A percentile compares a stretch with the other conserved stretches of the same genome.
These are phyloP conservation scores for Lepisosteus oculatus DNA, from an alignment of 2,113 vertebrate genomes.

Conservation along the genomic window DNA sequence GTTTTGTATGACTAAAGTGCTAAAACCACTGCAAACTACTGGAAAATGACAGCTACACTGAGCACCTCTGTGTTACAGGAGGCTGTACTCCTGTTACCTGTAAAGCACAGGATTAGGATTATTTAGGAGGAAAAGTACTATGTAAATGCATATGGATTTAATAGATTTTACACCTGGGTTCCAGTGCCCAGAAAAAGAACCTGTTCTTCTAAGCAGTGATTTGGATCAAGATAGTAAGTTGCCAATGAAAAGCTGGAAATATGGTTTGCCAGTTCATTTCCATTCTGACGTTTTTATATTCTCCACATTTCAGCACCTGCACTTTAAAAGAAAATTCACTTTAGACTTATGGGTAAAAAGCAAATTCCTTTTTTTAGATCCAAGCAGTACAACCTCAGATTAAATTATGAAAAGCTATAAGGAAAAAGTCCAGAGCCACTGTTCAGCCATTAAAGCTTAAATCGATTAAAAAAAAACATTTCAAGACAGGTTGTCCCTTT, in stretches of 20 bases:
- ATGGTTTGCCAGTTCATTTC: slow-evolving; percentile 9
- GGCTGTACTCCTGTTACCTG: too few species aligned
- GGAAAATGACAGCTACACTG: too few species aligned
- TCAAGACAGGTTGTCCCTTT: background rate
- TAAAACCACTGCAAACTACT: too few species aligned
- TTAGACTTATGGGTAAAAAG: slow-evolving; percentile 7
- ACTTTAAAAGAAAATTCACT: background rate
- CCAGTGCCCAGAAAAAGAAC: too few species aligned
- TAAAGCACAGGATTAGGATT: too few species aligned
- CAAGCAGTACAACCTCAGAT: slow-evolving; percentile 11
- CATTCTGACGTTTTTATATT: slow-evolving; percentile 12
- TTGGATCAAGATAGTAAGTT: too few species aligned
- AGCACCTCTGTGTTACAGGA: too few species aligned
- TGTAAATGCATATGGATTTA: too few species aligned
- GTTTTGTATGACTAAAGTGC: too few species aligned
- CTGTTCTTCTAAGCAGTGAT: too few species aligned
- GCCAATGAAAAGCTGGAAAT: background rate
- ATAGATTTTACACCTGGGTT: too few species aligned
- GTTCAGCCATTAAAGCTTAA: slow-evolving; percentile 15
- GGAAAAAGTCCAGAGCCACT: background rate
- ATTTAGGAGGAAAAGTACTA: too few species aligned
- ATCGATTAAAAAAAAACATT: slow-evolving; percentile 4
- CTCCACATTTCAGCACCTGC: slow-evolving; percentile 12
- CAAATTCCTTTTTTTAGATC: slow-evolving; percentile 8
- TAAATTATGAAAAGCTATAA: slow-evolving; percentile 11